Base-by-base conservation (phyloP, 1,140 invertebrate genomes). In the Ditylenchus dipsaci region DNA sequence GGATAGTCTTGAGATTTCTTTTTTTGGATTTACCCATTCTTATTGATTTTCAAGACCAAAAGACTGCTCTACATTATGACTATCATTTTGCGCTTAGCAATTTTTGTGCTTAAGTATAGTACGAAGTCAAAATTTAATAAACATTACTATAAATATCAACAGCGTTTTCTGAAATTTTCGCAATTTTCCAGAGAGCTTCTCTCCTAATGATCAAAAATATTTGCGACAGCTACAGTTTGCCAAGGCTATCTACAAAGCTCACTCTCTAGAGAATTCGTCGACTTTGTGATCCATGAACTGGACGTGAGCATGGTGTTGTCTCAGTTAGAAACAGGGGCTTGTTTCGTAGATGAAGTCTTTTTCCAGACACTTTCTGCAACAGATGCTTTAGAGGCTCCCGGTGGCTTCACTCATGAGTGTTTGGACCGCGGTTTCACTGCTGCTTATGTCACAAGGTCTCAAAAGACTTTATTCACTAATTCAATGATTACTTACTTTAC, bases 361-460 rank as follows among this genome's bases (percentile, higher is more conserved):
- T 53, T 78, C 17, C 71, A 68, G 1, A 75, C 74, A 17, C 30
- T 76, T 15, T 49, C 66, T 11, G 71, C 72, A 33, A 47, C 63
- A 38, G 74, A 76, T 43, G 58, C 61, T 17, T 7, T 76, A 13
- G 56, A 56, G 1, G 64, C 72, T 23, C 74, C 74, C 0, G 74
- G 73, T 9, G 73, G 76, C 13, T 68, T 75, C 43, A 79, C 76
- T 21, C 56, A 57, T 21, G 11, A 53, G 17, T 75, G 73, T 42
- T 19, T 78, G 42, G 43, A 60, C n/a, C n/a, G 45, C 27, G 33
- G 19, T 1, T 21, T 26, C 33, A 3, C n/a, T 0, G 38, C 19
- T 19, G n/a, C 8, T 27, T 64, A 70, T 26, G 43, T 71, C 26
- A 73, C 68, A 9, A 69, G 67, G 67, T 69, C 33, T 3, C 11